These are phyloP conservation scores for Brotogeris chrysoptera DNA, from an alignment of 2,797 vertebrate genomes.

Conservation along the genomic window DNA sequence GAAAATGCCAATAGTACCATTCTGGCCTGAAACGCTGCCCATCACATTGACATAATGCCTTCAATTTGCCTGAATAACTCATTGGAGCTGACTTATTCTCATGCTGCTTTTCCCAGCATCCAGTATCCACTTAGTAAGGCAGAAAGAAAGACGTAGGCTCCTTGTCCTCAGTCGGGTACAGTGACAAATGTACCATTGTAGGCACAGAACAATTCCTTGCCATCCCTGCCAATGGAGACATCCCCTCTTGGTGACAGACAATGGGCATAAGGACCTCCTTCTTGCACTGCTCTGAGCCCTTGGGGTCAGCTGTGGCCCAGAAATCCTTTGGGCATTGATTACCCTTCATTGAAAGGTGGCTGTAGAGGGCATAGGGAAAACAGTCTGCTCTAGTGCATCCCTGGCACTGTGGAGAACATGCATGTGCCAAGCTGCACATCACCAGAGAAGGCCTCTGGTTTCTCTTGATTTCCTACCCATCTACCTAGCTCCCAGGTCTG, in stretches of 20 bases:
- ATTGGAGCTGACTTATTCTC: background rate
- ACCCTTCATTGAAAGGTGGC: background rate
- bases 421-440: background rate
- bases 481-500: accelerated
- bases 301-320: background rate
- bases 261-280: background rate
- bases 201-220: background rate
- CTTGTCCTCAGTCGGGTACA: background rate
- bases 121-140: background rate
- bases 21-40: constrained; percentile 38
- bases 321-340: background rate
- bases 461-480: background rate
- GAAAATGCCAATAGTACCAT: constrained; percentile 53
- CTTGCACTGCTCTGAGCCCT: background rate
- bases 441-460: background rate
- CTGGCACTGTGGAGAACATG: background rate
- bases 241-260: background rate
- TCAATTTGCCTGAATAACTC: constrained; percentile 40
- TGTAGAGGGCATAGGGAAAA: background rate
- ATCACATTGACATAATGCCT: constrained; percentile 39
- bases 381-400: background rate
- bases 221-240: no score
- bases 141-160: background rate
- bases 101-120: background rate
- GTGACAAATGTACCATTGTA: background rate